phyloP scores from a whole-genome alignment of 2,113 vertebrate species.

The Sander lucioperca region DNA sequence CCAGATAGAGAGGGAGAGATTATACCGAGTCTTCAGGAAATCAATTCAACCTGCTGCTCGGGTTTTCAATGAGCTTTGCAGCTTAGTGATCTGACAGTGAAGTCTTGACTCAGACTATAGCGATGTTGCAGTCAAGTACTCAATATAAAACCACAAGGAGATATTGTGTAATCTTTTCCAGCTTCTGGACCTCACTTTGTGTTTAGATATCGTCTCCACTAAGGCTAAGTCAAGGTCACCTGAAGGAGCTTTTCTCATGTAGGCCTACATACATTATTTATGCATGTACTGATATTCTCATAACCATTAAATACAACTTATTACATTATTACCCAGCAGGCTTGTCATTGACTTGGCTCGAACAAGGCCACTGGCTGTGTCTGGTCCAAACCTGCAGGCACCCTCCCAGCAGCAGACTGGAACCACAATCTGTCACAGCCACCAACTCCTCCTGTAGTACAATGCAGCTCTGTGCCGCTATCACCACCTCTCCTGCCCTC shows the following conservation, averaged over 20 bases:
- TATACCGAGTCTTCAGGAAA: slow-evolving; percentile 33
- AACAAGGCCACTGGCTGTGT: slow-evolving; percentile 40
- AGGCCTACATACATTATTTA: neutral
- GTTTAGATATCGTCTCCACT: slow-evolving; percentile 1
- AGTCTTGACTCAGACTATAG: neutral
- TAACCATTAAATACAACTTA: slow-evolving; percentile 21
- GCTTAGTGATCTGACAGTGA: slow-evolving; percentile 26
- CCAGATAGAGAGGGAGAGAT: slow-evolving; percentile 21
- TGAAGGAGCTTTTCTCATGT: slow-evolving; percentile 2
- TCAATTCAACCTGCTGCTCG: slow-evolving; percentile 45
- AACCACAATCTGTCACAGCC: slow-evolving; percentile 77
- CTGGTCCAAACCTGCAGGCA: slow-evolving; percentile 43
- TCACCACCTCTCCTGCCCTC: slow-evolving; percentile 23
- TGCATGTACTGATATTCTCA: slow-evolving; percentile 1
- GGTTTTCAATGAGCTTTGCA: slow-evolving; percentile 41
- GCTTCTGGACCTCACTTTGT: neutral
- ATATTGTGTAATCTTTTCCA: slow-evolving; percentile 1
- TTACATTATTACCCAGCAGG: slow-evolving; percentile 52
- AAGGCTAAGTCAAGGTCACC: slow-evolving; percentile 3
- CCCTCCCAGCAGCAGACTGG: slow-evolving; percentile 59
- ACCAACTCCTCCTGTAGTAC: slow-evolving; percentile 42
- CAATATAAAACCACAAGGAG: neutral
- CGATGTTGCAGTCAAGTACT: neutral
- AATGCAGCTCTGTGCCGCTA: slow-evolving; percentile 21
- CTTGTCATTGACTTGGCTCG: slow-evolving; percentile 62